Percentiles rank a stretch among this genome's conserved stretches.
Evolutionary conservation across 2,888 invertebrate genomes (phyloP).

Genomic region (Cabera pusaria): DNA sequence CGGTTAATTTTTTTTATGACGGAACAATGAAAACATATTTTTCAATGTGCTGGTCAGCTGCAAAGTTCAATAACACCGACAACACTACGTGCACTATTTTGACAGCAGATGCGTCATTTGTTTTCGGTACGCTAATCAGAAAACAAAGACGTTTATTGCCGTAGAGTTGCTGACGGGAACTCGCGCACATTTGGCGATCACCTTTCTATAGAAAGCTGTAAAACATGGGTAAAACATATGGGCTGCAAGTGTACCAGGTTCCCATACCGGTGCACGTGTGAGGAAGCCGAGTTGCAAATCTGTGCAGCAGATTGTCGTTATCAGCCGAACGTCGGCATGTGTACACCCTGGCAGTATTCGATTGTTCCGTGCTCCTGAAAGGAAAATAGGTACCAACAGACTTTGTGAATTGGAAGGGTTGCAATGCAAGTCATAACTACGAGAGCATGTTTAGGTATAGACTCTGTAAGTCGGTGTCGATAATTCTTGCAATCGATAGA

Average conservation of each 20-base stretch:
- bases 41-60: slow-evolving; percentile 14
- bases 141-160: slow-evolving; percentile 47
- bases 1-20: too few relatives aligned
- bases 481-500: too few relatives aligned
- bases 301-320: slow-evolving; percentile 70
- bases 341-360: slow-evolving; percentile 10
- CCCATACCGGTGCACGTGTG: slow-evolving; percentile 69
- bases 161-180: slow-evolving; percentile 53
- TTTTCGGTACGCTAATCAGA: slow-evolving; percentile 37
- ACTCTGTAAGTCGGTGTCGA: too few relatives aligned
- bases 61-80: slow-evolving; percentile 10
- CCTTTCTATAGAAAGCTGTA: slow-evolving; percentile 76
- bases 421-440: too few relatives aligned
- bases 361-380: background rate
- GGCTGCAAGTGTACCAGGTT: slow-evolving; percentile 48
- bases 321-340: slow-evolving; percentile 39
- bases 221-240: slow-evolving; percentile 77
- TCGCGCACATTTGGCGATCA: slow-evolving; percentile 64
- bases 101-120: slow-evolving; percentile 36
- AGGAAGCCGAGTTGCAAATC: slow-evolving; percentile 70
- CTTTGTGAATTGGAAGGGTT: too few relatives aligned
- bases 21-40: too few relatives aligned
- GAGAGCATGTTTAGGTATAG: too few relatives aligned
- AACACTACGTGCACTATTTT: slow-evolving; percentile 6
- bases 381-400: too few relatives aligned